Percentiles rank a stretch among this genome's conserved stretches.
phyloP scores from a whole-genome alignment of 2,797 vertebrate species.

The Coluber constrictor region DNA sequence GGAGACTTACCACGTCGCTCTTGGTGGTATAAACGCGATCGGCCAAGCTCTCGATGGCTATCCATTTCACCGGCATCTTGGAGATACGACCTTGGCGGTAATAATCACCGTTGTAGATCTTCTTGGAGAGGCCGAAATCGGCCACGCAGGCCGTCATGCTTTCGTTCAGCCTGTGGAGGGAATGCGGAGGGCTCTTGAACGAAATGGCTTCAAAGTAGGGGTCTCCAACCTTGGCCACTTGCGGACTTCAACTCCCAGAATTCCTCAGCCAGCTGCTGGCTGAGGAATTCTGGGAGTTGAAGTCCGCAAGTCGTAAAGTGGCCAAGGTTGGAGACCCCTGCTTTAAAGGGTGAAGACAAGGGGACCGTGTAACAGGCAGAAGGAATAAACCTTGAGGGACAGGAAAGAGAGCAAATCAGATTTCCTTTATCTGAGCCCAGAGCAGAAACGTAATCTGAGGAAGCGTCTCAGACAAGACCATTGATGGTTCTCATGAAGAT shows the following conservation, averaged over 20 bases:
- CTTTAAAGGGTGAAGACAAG: too few relatives aligned
- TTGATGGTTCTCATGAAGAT: background rate
- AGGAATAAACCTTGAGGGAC: background rate
- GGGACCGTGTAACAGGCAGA: background rate
- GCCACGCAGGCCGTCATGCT: slow-evolving; percentile 93
- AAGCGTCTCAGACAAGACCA: background rate
- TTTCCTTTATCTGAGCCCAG: background rate
- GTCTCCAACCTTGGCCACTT: too few relatives aligned
- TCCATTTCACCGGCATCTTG: slow-evolving; percentile 96
- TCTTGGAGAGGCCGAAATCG: slow-evolving; percentile 92
- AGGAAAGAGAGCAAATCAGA: background rate
- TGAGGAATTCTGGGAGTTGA: too few relatives aligned
- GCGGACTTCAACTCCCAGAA: too few relatives aligned
- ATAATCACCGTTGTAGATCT: slow-evolving; percentile 92
- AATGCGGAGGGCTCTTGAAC: too few relatives aligned
- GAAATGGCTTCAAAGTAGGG: background rate
- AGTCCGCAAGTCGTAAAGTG: too few relatives aligned
- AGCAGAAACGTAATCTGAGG: background rate
- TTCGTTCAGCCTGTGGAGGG: slow-evolving; percentile 83
- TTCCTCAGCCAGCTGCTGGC: too few relatives aligned
- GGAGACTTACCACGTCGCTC: slow-evolving; percentile 83
- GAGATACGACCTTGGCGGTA: slow-evolving; percentile 91
- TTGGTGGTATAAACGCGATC: slow-evolving; percentile 91
- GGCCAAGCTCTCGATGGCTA: slow-evolving; percentile 89
- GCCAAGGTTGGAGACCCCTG: too few relatives aligned